Evolutionary conservation across 2,888 invertebrate genomes (phyloP).

Genomic region (Sarcophaga caerulescens): DNA sequence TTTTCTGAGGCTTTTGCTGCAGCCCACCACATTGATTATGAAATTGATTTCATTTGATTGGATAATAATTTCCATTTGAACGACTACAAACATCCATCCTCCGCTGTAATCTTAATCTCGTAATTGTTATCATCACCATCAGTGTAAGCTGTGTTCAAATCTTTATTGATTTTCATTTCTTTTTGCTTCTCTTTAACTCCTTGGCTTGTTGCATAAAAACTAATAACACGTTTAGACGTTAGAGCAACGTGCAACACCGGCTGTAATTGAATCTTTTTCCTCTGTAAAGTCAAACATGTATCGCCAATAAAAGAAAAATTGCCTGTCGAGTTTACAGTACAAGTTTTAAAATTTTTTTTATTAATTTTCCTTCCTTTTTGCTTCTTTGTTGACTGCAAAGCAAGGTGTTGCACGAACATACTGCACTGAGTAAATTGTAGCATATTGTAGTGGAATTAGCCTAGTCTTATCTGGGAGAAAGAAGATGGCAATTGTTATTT

Average conservation of each 20-base stretch:
- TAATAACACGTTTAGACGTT: slow-evolving; percentile 51
- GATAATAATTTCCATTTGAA: slow-evolving; percentile 43
- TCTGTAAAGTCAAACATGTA: neutral
- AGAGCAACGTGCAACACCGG: slow-evolving; percentile 52
- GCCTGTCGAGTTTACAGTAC: neutral
- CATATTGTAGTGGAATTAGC: too few species aligned
- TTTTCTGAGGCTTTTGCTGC: neutral
- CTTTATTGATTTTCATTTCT: slow-evolving; percentile 50
- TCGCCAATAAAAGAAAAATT: neutral
- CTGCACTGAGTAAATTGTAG: too few species aligned
- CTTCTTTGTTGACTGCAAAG: too few species aligned
- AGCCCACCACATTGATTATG: slow-evolving; percentile 41
- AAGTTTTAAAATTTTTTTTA: neutral
- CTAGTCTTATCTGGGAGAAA: too few species aligned
- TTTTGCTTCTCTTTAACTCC: neutral
- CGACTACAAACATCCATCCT: slow-evolving; percentile 36
- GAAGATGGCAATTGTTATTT: too few species aligned
- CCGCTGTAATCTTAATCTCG: slow-evolving; percentile 7
- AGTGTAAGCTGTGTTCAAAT: slow-evolving; percentile 31
- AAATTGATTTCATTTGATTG: slow-evolving; percentile 42
- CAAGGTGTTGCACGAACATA: too few species aligned
- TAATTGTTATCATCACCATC: slow-evolving; percentile 6
- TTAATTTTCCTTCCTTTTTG: neutral
- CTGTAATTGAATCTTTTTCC: slow-evolving; percentile 58
- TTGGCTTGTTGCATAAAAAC: slow-evolving; percentile 7